A percentile compares a stretch with the other conserved stretches of the same genome.
Conservation (phyloP, 2,888 invertebrate genomes). For the Ochropleura plecta region DNA sequence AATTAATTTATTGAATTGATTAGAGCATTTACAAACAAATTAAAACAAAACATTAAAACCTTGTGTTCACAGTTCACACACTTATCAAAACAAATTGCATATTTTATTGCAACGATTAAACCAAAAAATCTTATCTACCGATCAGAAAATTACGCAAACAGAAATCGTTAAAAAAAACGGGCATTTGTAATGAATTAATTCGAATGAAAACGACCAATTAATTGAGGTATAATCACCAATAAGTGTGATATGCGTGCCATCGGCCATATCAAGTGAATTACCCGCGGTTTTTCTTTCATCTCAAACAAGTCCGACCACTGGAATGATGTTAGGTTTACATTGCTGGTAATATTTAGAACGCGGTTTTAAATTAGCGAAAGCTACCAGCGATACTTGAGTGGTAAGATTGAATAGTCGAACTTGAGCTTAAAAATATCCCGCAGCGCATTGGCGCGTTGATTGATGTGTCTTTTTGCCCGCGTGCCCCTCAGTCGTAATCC, state of each 20-base stretch:
- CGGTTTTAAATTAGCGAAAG: slow-evolving; percentile 38
- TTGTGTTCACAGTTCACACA: neutral
- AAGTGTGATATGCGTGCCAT: slow-evolving; percentile 73
- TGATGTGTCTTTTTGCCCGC: slow-evolving; percentile 87
- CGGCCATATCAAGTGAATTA: slow-evolving; percentile 76
- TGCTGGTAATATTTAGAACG: slow-evolving; percentile 45
- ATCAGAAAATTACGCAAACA: slow-evolving; percentile 69
- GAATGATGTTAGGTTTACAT: slow-evolving; percentile 48
- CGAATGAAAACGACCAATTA: slow-evolving; percentile 74
- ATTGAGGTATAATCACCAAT: slow-evolving; percentile 75
- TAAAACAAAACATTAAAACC: slow-evolving; percentile 39
- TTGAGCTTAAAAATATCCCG: slow-evolving; percentile 76
- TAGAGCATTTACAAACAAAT: slow-evolving; percentile 38
- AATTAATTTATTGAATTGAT: slow-evolving; percentile 77
- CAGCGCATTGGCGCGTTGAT: slow-evolving; percentile 80
- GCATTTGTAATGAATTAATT: slow-evolving; percentile 74
- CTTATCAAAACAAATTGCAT: slow-evolving; percentile 25
- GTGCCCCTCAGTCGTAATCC: slow-evolving; percentile 82
- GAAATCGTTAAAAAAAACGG: slow-evolving; percentile 62
- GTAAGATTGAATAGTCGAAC: slow-evolving; percentile 60
- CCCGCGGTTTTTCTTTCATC: slow-evolving; percentile 71
- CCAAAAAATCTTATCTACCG: slow-evolving; percentile 54
- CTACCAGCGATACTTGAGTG: slow-evolving; percentile 54
- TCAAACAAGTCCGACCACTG: slow-evolving; percentile 66
- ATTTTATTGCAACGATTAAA: slow-evolving; percentile 38